A percentile compares a stretch with the other conserved stretches of the same genome.
Evolutionary conservation across 1,140 invertebrate genomes (phyloP).

Genomic region (Drosophila lacertosa): DNA sequence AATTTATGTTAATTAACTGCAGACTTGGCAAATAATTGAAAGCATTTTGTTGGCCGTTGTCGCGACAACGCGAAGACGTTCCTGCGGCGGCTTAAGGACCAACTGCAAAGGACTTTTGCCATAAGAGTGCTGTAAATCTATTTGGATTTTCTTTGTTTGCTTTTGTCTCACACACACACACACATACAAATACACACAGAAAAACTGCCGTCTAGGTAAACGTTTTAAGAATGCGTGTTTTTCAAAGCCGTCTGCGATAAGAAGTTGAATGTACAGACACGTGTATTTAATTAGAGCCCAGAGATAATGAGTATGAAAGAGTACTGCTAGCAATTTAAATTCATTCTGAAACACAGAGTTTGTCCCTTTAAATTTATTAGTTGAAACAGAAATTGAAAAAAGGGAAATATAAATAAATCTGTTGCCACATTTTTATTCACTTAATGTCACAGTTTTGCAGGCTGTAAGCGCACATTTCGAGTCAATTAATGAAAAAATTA

Average conservation of each 20-base stretch:
- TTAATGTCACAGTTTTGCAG: background rate
- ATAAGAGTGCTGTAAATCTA: conserved; percentile 21
- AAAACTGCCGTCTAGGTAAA: conserved; percentile 36
- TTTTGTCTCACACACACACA: conserved; percentile 11
- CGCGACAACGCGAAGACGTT: conserved; percentile 40
- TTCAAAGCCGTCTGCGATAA: conserved; percentile 3
- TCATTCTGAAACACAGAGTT: background rate
- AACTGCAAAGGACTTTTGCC: conserved; percentile 61
- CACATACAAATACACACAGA: conserved; percentile 18
- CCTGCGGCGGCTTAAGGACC: conserved; percentile 55
- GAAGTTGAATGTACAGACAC: conserved; percentile 9
- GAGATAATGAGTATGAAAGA: background rate
- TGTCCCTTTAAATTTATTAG: background rate
- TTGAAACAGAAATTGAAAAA: background rate
- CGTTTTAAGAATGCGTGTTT: conserved; percentile 38
- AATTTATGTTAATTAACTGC: conserved; percentile 78
- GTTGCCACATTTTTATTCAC: background rate
- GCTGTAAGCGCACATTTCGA: background rate
- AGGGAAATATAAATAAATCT: conserved; percentile 2
- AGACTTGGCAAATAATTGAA: conserved; percentile 54
- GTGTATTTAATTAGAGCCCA: conserved; percentile 27
- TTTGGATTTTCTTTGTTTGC: conserved; percentile 38
- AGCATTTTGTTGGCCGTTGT: conserved; percentile 42
- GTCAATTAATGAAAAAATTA: background rate
- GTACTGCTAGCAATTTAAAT: background rate